Evolutionary conservation across 2,113 vertebrate genomes (phyloP), one percentile per base, ranked within the genome.

Genomic region (Montifringilla adamsi): DNA sequence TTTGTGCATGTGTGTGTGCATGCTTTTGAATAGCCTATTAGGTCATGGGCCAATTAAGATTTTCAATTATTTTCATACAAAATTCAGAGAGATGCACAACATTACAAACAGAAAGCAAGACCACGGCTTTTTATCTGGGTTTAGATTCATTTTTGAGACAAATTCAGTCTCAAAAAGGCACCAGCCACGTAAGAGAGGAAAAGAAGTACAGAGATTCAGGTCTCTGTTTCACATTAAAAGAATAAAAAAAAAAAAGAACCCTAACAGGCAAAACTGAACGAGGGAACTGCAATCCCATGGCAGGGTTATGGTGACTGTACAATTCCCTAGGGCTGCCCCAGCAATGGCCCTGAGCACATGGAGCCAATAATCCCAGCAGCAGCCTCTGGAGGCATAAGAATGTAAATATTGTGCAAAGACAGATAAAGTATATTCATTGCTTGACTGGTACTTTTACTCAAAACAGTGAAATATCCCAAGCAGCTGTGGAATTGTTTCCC

Each of bases 251-350:
- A n/a, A 20, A 43, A 21, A 30, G 18, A n/a, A 4, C 1, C 64
- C 37, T 15, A 35, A 8, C 4, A 33, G 30, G 20, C 27, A 55
- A 66, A 84, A 90, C 23, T 46, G 52, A 83, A 78, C 60, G 30
- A 62, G 30, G 64, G 44, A 69, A 26, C 52, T 60, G 73, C 27
- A 67, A 55, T 75, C 20, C 31, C 46, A 68, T 15, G 13, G 72
- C 56, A 70, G 17, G 33, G 20, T 81, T 50, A 53, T n/a, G 27
- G 62, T 0, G 0, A 78, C 56, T 1, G 1, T 20, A 26, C 30
- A 58, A 37, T 69, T 64, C 28, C 79, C 67, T 56, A 46, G 76
- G 52, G 72, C 53, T 52, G 53, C 62, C 33, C 69, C 49, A 68
- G 39, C 26, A 67, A 67, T 24, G 31, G 39, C 47, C 73, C 63